These are phyloP conservation scores for Dreissena polymorpha DNA, from an alignment of 1,140 invertebrate genomes.

Conservation along the genomic window DNA sequence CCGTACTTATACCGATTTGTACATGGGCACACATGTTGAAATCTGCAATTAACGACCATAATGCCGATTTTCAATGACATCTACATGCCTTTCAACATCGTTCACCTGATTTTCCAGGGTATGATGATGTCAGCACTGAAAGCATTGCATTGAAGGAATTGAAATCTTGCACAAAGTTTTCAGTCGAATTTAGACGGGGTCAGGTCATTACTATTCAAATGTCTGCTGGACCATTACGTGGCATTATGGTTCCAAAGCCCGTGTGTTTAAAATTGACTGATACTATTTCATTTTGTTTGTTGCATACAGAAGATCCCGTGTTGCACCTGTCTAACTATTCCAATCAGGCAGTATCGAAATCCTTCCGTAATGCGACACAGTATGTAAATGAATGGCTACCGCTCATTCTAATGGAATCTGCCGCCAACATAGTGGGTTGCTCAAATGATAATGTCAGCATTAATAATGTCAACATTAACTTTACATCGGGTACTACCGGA, in stretches of 20 bases:
- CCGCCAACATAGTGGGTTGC: conserved; percentile 14
- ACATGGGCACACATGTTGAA: conserved; percentile 43
- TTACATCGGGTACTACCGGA: conserved; percentile 31
- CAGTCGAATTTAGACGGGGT: conserved; percentile 53
- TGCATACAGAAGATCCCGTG: conserved; percentile 62
- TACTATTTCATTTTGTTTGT: conserved; percentile 61
- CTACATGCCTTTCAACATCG: background rate
- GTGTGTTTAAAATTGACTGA: conserved; percentile 55
- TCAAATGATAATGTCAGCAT: conserved; percentile 32
- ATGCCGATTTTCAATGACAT: conserved; percentile 33
- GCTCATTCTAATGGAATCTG: conserved; percentile 62
- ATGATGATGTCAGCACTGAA: conserved; percentile 55
- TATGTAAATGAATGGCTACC: conserved; percentile 58
- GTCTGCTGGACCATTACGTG: conserved; percentile 46
- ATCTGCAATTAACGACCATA: conserved; percentile 7
- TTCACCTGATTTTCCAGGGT: conserved; percentile 11
- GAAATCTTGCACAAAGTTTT: conserved; percentile 51
- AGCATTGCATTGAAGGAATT: conserved; percentile 4
- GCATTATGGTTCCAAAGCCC: conserved; percentile 55
- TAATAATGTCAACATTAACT: conserved; percentile 23
- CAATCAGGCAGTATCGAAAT: background rate
- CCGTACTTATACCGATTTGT: conserved; percentile 27
- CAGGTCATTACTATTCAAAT: conserved; percentile 59
- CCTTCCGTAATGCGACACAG: conserved; percentile 17
- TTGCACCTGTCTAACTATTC: conserved; percentile 38